A percentile compares a stretch with the other conserved stretches of the same genome.
phyloP scores from a whole-genome alignment of 2,113 vertebrate species.

The Colinus virginianus region DNA sequence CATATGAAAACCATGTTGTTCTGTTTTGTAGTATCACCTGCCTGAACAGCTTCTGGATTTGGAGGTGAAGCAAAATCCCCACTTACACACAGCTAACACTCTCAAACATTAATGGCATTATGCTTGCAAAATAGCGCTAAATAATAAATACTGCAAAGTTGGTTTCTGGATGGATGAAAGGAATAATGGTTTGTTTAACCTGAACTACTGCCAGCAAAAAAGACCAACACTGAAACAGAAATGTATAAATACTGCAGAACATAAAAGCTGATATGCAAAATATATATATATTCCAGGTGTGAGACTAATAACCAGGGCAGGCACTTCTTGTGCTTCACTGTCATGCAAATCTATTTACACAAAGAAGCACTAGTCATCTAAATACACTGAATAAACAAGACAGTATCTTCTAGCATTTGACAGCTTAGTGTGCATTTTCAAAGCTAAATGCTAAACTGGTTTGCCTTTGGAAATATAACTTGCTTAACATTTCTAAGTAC shows the following conservation, averaged over 20 bases:
- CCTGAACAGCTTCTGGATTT: neutral
- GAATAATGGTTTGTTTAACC: neutral
- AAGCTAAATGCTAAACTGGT: neutral
- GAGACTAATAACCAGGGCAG: neutral
- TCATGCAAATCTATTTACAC: neutral
- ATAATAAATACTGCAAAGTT: neutral
- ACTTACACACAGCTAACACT: neutral
- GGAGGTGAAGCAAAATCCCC: neutral
- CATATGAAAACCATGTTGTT: neutral
- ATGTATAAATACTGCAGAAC: neutral
- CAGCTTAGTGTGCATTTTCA: neutral
- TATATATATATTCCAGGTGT: neutral
- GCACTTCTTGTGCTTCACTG: neutral
- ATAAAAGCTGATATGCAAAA: neutral
- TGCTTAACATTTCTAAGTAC: neutral
- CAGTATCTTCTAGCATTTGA: slow-evolving; percentile 1
- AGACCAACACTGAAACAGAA: neutral
- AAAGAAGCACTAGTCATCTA: neutral
- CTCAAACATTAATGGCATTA: neutral
- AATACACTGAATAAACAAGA: neutral
- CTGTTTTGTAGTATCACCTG: neutral
- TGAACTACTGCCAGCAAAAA: neutral
- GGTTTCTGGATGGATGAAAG: neutral
- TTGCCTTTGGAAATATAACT: neutral
- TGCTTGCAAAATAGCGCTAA: neutral